These are phyloP conservation scores for Carassius auratus DNA, from an alignment of 2,113 vertebrate genomes.

Conservation along the genomic window DNA sequence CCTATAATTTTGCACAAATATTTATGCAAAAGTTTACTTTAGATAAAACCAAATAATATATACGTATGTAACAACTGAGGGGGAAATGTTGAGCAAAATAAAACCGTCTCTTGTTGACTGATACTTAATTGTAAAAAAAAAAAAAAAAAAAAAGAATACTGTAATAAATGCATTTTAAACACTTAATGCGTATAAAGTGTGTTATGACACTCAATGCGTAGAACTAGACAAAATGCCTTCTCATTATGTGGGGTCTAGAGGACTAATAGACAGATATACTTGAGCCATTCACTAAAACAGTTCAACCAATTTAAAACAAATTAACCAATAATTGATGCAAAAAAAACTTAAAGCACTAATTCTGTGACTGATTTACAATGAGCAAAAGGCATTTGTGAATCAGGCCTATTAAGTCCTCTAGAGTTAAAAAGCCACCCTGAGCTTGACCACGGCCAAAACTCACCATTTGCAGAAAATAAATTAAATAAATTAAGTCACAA, in stretches of 20 bases:
- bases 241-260: slow-evolving; percentile 12
- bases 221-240: slow-evolving; percentile 47
- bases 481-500: slow-evolving; percentile 63
- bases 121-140: slow-evolving; percentile 20
- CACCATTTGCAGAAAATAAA: slow-evolving; percentile 59
- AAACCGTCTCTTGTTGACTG: slow-evolving; percentile 27
- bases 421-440: slow-evolving; percentile 49
- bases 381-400: slow-evolving; percentile 35
- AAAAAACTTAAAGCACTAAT: background rate
- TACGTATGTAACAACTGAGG: slow-evolving; percentile 22
- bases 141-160: slow-evolving; percentile 50
- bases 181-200: slow-evolving; percentile 59
- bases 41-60: slow-evolving; percentile 25
- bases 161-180: slow-evolving; percentile 53
- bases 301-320: background rate
- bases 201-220: slow-evolving; percentile 58
- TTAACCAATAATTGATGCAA: slow-evolving; percentile 16
- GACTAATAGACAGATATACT: background rate
- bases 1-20: slow-evolving; percentile 32
- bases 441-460: slow-evolving; percentile 58
- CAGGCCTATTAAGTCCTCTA: slow-evolving; percentile 13
- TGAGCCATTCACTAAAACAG: background rate
- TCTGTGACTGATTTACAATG: slow-evolving; percentile 12
- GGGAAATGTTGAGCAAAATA: slow-evolving; percentile 6
- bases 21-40: slow-evolving; percentile 26